Percentiles rank a stretch among this genome's conserved stretches.
These are phyloP conservation scores for Mionectes olivaceus DNA, from an alignment of 2,797 vertebrate species.

Conservation along the genomic window DNA sequence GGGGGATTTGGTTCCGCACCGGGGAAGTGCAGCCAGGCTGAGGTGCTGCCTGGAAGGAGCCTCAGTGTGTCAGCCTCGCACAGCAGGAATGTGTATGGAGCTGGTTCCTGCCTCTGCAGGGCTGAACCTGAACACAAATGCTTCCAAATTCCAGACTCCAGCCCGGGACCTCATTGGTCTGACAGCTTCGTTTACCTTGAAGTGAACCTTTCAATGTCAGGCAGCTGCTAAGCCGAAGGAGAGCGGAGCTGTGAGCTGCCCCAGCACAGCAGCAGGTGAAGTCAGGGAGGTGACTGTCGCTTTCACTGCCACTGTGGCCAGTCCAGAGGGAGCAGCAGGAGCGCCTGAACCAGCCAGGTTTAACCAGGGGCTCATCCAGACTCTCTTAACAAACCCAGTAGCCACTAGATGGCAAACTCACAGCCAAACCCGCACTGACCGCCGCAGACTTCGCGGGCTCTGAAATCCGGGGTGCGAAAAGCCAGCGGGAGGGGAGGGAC, in stretches of 20 bases:
- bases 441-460: neutral
- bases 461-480: neutral
- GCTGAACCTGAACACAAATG: neutral
- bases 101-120: neutral
- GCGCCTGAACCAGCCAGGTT: neutral
- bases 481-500: neutral
- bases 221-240: neutral
- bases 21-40: neutral
- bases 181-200: neutral
- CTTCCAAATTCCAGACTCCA: neutral
- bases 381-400: neutral
- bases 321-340: neutral
- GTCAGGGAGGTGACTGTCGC: neutral
- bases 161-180: neutral
- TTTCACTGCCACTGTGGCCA: neutral
- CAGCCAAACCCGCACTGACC: neutral
- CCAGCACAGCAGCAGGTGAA: neutral
- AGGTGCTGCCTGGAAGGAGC: neutral
- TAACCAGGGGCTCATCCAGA: neutral
- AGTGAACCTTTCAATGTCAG: neutral
- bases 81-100: neutral
- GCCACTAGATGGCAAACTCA: constrained; percentile 73
- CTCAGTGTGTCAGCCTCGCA: neutral
- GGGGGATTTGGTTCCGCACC: neutral
- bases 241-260: neutral